Evolutionary conservation across 2,888 invertebrate species (phyloP), one percentile per base, ranked within the genome.

Genomic region (Cerceris rybyensis): DNA sequence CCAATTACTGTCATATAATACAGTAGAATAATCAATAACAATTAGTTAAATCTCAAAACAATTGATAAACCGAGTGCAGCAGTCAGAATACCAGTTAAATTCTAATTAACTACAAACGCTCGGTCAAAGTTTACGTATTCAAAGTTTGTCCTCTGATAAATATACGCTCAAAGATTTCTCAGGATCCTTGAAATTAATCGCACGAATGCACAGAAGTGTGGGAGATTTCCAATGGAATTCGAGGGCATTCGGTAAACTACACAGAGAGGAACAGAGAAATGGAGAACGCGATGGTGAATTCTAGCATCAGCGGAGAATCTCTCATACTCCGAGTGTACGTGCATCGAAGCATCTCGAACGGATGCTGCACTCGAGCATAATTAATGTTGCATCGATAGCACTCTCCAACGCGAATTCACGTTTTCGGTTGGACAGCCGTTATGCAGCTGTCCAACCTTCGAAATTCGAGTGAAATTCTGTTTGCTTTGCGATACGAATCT

Each of bases 321-420:
- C 28, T 46, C n/a, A n/a, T 49, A 41, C 41, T 41, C 8, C 41
- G 6, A 16, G 9, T 2, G 14, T 43, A 39, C 54, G 46, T 14
- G 14, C 6, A n/a, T 50, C 13, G 55, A 46, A 70, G 61, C 60
- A 60, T 55, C 8, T 52, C 5, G 7, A 28, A 41, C 13, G 42
- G 46, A 11, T 28, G 13, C n/a, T 17, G 7, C 6, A n/a, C n/a
- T 63, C 28, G 43, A 46, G 55, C 39, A 54, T 63, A 70, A 70
- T 70, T 63, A 70, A 70, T 55, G 55, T n/a, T 43, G 16, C 55
- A 49, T 28, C 43, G 58, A 68, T 68, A 55, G 39, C 17, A 16
- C 46, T 43, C 14, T 7, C 39, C 50, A 28, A 17, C 49, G 16
- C 11, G 17, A 16, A 60, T 46, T 55, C 46, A 0, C 13, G 41